These are phyloP conservation scores for Melanogrammus aeglefinus DNA, from an alignment of 2,797 vertebrate species.

Conservation along the genomic window DNA sequence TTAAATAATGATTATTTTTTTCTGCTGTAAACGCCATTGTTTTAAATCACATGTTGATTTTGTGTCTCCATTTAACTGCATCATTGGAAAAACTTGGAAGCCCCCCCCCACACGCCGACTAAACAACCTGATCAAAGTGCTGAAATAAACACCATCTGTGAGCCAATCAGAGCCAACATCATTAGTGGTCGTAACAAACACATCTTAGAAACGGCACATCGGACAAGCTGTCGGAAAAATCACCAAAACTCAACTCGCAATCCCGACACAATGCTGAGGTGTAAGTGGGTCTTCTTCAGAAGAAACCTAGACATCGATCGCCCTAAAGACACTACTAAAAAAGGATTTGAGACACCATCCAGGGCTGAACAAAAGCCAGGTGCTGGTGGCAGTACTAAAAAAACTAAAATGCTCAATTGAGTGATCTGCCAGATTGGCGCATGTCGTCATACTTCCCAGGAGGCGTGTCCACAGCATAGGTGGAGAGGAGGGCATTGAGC, in stretches of 20 bases:
- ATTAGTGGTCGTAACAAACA: not conserved
- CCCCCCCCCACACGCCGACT: not conserved
- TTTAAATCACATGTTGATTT: constrained; percentile 22
- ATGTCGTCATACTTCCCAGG: too few species aligned
- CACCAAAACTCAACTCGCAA: not conserved
- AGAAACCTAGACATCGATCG: not conserved
- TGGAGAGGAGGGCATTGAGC: too few species aligned
- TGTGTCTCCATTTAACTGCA: constrained; percentile 19
- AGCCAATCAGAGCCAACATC: not conserved
- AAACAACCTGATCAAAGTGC: not conserved
- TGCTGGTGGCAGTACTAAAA: too few species aligned
- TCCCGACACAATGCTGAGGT: too few species aligned
- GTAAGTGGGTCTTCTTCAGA: too few species aligned
- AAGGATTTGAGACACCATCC: too few species aligned
- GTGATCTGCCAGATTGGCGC: too few species aligned
- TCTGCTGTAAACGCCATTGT: not conserved
- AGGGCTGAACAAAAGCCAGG: too few species aligned
- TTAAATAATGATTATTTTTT: constrained; percentile 23
- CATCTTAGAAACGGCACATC: not conserved
- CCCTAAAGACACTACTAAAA: not conserved
- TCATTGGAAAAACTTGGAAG: constrained; percentile 24
- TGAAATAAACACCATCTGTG: not conserved
- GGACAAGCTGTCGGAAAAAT: too few species aligned
- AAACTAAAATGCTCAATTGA: too few species aligned
- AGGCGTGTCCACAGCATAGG: too few species aligned